Conservation (phyloP, 2,797 vertebrate species). For the Pristis pectinata region DNA sequence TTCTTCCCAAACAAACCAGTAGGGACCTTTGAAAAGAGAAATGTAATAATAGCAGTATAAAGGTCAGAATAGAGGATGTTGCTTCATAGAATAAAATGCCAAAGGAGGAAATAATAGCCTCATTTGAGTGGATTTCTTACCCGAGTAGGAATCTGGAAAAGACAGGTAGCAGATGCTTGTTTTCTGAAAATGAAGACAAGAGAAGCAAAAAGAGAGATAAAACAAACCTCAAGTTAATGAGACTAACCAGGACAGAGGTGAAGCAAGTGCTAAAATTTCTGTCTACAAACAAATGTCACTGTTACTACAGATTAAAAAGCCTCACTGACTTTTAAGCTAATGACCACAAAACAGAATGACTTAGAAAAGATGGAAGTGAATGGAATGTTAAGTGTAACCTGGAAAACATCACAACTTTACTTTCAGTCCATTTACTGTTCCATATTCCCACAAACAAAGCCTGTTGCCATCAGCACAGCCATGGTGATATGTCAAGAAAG, state of each 20-base stretch:
- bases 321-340: constrained; percentile 31
- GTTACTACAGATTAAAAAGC: background rate
- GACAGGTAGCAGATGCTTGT: constrained; percentile 89
- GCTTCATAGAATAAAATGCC: background rate
- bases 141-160: constrained; percentile 93
- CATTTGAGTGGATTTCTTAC: constrained; percentile 52
- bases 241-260: background rate
- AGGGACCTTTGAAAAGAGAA: background rate
- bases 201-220: background rate
- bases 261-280: constrained; percentile 15
- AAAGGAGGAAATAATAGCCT: background rate
- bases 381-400: background rate
- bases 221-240: background rate
- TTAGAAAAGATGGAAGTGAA: background rate
- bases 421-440: background rate
- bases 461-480: background rate
- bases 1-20: background rate
- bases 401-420: background rate
- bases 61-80: background rate
- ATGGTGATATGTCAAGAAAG: background rate
- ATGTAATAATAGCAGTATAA: background rate
- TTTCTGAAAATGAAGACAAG: constrained; percentile 64
- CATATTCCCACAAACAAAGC: background rate
- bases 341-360: constrained; percentile 37
- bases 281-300: background rate